Evolutionary conservation across 2,113 vertebrate genomes (phyloP).

Genomic region (Poecile atricapillus): DNA sequence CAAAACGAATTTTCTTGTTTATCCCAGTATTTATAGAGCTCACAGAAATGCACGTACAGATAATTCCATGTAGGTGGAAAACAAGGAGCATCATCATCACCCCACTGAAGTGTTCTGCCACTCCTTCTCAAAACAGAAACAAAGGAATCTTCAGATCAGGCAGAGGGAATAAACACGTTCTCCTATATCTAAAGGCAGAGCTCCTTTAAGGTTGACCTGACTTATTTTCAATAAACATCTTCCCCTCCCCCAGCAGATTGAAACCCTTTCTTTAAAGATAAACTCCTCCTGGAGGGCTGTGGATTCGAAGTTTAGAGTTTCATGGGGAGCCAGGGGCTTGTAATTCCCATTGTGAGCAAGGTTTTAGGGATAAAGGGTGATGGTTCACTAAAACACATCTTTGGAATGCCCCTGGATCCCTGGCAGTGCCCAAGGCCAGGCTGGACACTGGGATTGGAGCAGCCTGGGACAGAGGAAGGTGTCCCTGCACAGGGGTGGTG

Average conservation of each 20-base stretch:
- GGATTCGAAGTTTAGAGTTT: neutral
- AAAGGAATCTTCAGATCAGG: neutral
- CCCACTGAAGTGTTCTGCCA: neutral
- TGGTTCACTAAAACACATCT: accelerated
- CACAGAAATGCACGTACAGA: neutral
- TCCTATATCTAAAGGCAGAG: neutral
- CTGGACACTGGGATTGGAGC: neutral
- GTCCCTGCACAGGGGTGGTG: neutral
- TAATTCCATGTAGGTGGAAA: neutral
- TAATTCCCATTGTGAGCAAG: neutral
- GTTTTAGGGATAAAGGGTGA: neutral
- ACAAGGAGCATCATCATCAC: neutral
- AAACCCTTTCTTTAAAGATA: neutral
- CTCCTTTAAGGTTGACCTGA: neutral
- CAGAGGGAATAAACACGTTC: neutral
- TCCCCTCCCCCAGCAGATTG: neutral
- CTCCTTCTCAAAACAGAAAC: slow-evolving; percentile 45
- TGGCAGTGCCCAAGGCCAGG: neutral
- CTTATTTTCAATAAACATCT: neutral
- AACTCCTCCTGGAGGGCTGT: accelerated
- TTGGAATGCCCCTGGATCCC: neutral
- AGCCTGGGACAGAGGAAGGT: neutral
- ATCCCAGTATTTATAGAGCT: neutral
- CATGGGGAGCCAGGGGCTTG: neutral
- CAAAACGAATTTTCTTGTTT: neutral